Conservation (phyloP, 92 coral and sea anemone genomes). For the Parazoanthus swiftii region DNA sequence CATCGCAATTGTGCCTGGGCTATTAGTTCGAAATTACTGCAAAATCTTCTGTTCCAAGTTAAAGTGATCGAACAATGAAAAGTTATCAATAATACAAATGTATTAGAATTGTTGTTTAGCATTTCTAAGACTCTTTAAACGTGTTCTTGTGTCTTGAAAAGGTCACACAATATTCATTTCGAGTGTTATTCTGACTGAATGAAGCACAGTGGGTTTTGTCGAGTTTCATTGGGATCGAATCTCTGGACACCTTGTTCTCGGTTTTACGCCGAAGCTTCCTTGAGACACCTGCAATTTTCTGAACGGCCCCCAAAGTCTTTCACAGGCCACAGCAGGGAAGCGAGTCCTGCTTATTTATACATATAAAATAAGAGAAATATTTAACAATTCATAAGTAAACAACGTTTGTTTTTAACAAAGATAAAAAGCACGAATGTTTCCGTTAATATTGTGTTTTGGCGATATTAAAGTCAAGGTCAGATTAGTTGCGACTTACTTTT, state of each 20-base stretch:
- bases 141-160: background rate
- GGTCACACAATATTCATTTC: conserved; percentile 10
- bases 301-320: conserved; percentile 5
- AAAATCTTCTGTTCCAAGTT: conserved; percentile 20
- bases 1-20: conserved; percentile 3
- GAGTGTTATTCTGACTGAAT: background rate
- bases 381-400: conserved; percentile 20
- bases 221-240: background rate
- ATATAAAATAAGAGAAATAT: background rate
- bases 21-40: conserved; percentile 31
- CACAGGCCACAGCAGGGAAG: conserved; percentile 11
- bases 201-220: background rate
- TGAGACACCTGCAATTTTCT: conserved; percentile 23
- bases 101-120: background rate
- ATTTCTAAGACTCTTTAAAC: conserved; percentile 13
- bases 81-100: background rate
- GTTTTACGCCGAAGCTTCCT: background rate
- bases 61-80: conserved; percentile 18
- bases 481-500: background rate
- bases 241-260: background rate
- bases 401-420: conserved; percentile 11
- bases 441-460: background rate
- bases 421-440: conserved; percentile 2
- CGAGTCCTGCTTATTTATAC: conserved; percentile 23
- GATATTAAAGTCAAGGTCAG: conserved; percentile 1